phyloP scores from a whole-genome alignment of 2,113 vertebrate species.

The Tachycineta bicolor region DNA sequence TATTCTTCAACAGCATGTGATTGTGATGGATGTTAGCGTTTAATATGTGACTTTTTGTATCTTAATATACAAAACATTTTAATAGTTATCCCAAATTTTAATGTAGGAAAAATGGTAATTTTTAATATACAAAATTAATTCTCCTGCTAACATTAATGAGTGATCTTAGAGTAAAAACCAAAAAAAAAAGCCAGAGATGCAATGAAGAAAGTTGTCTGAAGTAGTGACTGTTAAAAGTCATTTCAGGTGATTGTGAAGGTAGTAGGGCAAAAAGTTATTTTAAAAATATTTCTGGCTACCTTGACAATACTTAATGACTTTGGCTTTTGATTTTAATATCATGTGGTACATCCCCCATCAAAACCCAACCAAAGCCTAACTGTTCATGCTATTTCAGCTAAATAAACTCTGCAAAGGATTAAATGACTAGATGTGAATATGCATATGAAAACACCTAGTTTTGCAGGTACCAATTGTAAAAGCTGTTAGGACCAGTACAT shows the following conservation, averaged over 20 bases:
- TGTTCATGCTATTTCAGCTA: conserved; percentile 25
- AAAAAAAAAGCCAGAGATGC: neutral
- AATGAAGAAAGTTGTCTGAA: neutral
- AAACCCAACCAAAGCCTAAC: neutral
- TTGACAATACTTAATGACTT: conserved; percentile 4
- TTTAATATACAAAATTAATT: neutral
- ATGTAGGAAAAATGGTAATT: neutral
- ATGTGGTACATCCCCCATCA: neutral
- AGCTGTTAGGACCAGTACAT: conserved; percentile 40
- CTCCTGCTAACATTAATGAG: neutral
- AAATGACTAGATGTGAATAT: neutral
- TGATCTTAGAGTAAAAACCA: neutral
- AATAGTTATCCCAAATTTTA: neutral
- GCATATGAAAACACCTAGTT: conserved; percentile 34
- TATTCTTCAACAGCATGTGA: neutral
- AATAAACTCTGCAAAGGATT: conserved; percentile 19
- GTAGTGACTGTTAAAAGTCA: neutral
- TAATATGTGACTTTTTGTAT: neutral
- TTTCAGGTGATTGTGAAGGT: neutral
- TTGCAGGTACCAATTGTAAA: conserved; percentile 46
- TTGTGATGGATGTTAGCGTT: neutral
- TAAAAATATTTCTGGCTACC: neutral
- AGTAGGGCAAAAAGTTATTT: neutral
- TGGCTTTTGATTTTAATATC: conserved; percentile 8
- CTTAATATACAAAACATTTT: neutral